Evolutionary conservation across 2,797 vertebrate species (phyloP).

Genomic region (Ara ararauna): DNA sequence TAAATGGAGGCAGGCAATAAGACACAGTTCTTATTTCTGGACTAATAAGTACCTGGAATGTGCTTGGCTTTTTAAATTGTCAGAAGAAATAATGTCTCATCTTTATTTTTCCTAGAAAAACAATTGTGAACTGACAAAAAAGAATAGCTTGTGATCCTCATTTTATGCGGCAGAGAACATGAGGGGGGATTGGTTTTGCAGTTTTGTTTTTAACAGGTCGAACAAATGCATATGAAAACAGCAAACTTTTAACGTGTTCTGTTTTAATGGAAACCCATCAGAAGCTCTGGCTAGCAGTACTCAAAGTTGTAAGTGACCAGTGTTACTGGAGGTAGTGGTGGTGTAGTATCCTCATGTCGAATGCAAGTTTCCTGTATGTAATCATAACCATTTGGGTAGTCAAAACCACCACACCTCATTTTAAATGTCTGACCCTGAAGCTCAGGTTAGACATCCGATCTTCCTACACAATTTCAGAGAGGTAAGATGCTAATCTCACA

Average conservation of each 20-base stretch:
- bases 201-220: background rate
- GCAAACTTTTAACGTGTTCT: background rate
- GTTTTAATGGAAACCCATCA: background rate
- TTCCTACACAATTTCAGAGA: background rate
- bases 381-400: background rate
- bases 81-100: background rate
- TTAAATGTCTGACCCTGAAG: background rate
- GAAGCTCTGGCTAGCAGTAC: background rate
- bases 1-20: background rate
- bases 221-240: background rate
- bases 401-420: background rate
- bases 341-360: background rate
- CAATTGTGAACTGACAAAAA: background rate
- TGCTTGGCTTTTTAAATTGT: background rate
- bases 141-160: background rate
- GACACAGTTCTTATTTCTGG: background rate
- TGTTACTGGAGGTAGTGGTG: background rate
- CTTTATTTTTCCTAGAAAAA: background rate
- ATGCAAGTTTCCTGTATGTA: background rate
- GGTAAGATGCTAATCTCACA: background rate
- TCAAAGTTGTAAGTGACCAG: background rate
- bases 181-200: fast-evolving
- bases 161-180: background rate
- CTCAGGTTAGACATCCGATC: background rate
- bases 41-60: background rate